Evolutionary conservation across 2,113 vertebrate species (phyloP).

Genomic region (Zapus hudsonius): DNA sequence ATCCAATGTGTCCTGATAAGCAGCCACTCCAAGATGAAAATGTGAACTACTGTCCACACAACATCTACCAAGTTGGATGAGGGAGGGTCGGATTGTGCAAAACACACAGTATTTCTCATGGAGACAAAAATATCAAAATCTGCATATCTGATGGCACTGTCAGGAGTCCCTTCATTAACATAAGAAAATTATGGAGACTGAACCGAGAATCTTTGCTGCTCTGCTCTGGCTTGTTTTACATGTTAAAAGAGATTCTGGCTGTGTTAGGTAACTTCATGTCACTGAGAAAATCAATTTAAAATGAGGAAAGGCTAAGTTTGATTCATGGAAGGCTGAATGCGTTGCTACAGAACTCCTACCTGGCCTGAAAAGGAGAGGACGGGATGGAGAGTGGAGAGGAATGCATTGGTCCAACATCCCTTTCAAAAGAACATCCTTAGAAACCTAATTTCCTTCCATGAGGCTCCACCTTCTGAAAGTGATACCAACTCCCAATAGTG

Average conservation of each 20-base stretch:
- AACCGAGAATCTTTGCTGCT: too few relatives aligned
- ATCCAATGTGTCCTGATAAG: background rate
- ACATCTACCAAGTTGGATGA: background rate
- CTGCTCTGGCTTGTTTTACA: background rate
- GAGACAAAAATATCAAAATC: background rate
- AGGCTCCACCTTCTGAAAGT: too few relatives aligned
- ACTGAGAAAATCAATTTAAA: background rate
- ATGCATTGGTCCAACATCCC: background rate
- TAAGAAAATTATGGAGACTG: background rate
- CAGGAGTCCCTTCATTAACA: background rate
- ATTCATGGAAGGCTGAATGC: fast-evolving
- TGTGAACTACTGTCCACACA: too few relatives aligned
- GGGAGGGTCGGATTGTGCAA: background rate
- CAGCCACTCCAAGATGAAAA: background rate
- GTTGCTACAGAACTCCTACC: background rate
- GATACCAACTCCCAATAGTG: background rate
- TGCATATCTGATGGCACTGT: background rate
- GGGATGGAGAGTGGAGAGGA: background rate
- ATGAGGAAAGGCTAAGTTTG: background rate
- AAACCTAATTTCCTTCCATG: background rate
- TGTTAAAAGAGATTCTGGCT: background rate
- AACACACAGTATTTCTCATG: background rate
- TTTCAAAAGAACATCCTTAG: background rate
- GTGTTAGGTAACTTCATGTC: background rate
- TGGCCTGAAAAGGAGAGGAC: too few relatives aligned